Evolutionary conservation across 2,113 vertebrate genomes (phyloP), one percentile per base, ranked within the genome.

Genomic region (Pelecanus crispus): DNA sequence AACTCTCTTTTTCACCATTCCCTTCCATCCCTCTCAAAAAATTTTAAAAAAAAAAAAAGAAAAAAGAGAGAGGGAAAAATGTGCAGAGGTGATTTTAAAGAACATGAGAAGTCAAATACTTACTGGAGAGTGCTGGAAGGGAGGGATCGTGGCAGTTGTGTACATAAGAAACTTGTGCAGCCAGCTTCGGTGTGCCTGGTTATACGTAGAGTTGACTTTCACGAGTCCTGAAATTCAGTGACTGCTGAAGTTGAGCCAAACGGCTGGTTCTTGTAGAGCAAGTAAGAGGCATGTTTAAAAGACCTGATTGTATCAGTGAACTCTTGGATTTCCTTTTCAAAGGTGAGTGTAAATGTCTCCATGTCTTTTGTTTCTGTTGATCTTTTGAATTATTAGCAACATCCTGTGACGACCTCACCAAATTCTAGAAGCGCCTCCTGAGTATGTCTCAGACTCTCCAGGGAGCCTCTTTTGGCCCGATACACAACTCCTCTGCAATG

Each of bases 391-490:
- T 93, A 95, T 93, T 93, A 96, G 96, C 96, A 34, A 89, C 94
- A 91, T 91, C 94, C 91, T 90, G 92, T 89, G 96, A 97, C 73
- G 94, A 96, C 92, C 95, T 96, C 96, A 94, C 96, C 96, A 78
- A 94, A 90, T 95, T 94, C 47, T 97, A 95, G 92, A 91, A 95
- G 94, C 75, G 68, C 88, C 91, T 94, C 95, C 97, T 72, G 90
- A 94, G 94, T 67, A 26, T 94, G 96, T 90, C 96, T 93, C 95
- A 95, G 91, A 94, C 96, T 93, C 95, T 96, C 85, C 95, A 9
- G 93, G 95, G 95, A 97, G 92, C 96, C 95, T 96, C 88, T 94
- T 97, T 95, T 92, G 95, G 94, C 94, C 95, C 73, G 95, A 92
- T 94, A 88, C 92, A 31, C 96, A 94, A 61, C 96, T 94, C 94